Conservation (phyloP, 2,113 vertebrate species). For the Phalacrocorax brasilianus region DNA sequence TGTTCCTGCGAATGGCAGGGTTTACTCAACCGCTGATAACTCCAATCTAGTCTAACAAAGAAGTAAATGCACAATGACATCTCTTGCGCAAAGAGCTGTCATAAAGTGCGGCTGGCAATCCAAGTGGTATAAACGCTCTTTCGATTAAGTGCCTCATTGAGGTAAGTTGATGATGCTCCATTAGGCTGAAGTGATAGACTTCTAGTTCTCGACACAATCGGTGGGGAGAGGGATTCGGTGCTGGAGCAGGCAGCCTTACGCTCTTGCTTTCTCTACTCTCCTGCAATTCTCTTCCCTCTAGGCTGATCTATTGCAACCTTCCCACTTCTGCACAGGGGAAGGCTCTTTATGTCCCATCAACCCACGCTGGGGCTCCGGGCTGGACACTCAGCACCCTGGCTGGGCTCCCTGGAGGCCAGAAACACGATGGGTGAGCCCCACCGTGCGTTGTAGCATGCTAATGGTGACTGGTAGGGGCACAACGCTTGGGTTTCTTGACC, state of each 20-base stretch:
- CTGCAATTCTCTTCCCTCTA: not conserved
- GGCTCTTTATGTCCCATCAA: not conserved
- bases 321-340: not conserved
- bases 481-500: not conserved
- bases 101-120: not conserved
- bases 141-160: conserved; percentile 4
- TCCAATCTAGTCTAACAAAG: not conserved
- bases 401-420: not conserved
- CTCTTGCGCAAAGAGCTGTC: not conserved
- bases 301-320: not conserved
- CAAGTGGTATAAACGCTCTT: not conserved
- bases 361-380: not conserved
- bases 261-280: not conserved
- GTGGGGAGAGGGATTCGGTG: not conserved
- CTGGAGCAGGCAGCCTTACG: not conserved
- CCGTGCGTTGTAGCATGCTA: not conserved
- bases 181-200: conserved; percentile 36
- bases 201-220: not conserved
- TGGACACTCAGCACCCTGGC: not conserved
- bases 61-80: not conserved
- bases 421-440: fast-evolving
- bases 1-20: not conserved
- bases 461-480: not conserved
- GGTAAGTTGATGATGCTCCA: conserved; percentile 35
- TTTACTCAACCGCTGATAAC: not conserved